Percentiles rank a stretch among this genome's conserved stretches.
Evolutionary conservation across 1,140 invertebrate genomes (phyloP).

Genomic region (Subanguina moxae): DNA sequence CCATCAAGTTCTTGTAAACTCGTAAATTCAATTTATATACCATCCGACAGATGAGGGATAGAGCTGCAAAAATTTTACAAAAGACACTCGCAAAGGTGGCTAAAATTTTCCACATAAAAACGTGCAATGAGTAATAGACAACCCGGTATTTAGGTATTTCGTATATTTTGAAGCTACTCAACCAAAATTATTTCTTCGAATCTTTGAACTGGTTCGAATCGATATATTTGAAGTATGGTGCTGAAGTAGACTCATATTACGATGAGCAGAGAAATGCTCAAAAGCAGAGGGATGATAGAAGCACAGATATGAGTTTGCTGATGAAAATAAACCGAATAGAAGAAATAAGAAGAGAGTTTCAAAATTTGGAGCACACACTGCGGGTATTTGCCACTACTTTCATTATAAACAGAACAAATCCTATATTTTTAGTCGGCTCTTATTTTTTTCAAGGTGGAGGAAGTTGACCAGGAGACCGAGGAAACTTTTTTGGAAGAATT

Average conservation of each 20-base stretch:
- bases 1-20: too few relatives aligned
- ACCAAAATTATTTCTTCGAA: constrained; percentile 76
- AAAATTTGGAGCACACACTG: constrained; percentile 81
- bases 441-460: constrained; percentile 13
- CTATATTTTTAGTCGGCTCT: not conserved
- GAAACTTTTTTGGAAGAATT: constrained; percentile 43
- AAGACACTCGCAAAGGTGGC: too few relatives aligned
- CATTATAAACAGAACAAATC: not conserved
- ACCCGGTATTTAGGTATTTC: constrained; percentile 69
- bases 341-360: constrained; percentile 78
- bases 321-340: constrained; percentile 71
- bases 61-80: too few relatives aligned
- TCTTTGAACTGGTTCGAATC: constrained; percentile 92
- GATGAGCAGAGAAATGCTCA: constrained; percentile 43
- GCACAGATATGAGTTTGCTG: constrained; percentile 84
- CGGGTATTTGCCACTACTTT: constrained; percentile 1
- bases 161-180: constrained; percentile 68
- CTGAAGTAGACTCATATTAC: constrained; percentile 59
- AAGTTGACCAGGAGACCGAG: constrained; percentile 32
- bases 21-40: too few relatives aligned
- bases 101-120: too few relatives aligned
- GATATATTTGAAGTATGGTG: constrained; percentile 66
- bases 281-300: constrained; percentile 70
- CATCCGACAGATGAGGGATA: too few relatives aligned
- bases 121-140: too few relatives aligned